phyloP scores from a whole-genome alignment of 2,113 vertebrate genomes.

The Chrysemys picta region DNA sequence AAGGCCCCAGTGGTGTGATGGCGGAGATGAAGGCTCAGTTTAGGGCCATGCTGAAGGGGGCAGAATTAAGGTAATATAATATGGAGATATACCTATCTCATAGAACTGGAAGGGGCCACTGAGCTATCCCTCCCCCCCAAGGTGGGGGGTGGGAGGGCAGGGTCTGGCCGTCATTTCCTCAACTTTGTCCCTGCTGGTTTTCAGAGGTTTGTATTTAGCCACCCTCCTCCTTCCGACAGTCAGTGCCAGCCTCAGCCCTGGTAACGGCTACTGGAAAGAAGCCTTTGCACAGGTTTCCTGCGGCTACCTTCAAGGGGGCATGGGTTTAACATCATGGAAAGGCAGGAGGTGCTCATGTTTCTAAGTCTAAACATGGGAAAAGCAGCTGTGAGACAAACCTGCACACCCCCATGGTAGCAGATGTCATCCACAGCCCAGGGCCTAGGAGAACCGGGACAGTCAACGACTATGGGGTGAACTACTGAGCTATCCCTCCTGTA shows the following conservation, averaged over 20 bases:
- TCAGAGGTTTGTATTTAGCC: neutral
- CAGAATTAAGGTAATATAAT: neutral
- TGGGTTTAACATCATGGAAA: neutral
- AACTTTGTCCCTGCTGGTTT: neutral
- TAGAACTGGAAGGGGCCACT: too few relatives aligned
- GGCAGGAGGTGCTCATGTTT: neutral
- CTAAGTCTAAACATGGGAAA: neutral
- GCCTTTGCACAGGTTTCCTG: too few relatives aligned
- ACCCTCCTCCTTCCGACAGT: neutral
- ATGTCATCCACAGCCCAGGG: too few relatives aligned
- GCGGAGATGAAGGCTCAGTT: too few relatives aligned
- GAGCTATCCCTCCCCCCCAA: neutral
- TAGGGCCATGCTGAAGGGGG: too few relatives aligned
- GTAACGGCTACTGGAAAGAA: neutral
- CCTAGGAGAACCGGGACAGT: too few relatives aligned
- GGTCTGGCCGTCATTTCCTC: neutral
- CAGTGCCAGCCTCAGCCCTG: too few relatives aligned
- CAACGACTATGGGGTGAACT: rapidly evolving
- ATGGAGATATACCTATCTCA: too few relatives aligned
- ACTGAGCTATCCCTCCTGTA: too few relatives aligned
- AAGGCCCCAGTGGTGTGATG: rapidly evolving
- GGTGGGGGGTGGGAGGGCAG: too few relatives aligned
- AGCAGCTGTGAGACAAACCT: too few relatives aligned
- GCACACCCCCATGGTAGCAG: too few relatives aligned
- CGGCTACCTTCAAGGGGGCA: neutral